phyloP scores from a whole-genome alignment of 2,113 vertebrate species.

The Caranx ignobilis region DNA sequence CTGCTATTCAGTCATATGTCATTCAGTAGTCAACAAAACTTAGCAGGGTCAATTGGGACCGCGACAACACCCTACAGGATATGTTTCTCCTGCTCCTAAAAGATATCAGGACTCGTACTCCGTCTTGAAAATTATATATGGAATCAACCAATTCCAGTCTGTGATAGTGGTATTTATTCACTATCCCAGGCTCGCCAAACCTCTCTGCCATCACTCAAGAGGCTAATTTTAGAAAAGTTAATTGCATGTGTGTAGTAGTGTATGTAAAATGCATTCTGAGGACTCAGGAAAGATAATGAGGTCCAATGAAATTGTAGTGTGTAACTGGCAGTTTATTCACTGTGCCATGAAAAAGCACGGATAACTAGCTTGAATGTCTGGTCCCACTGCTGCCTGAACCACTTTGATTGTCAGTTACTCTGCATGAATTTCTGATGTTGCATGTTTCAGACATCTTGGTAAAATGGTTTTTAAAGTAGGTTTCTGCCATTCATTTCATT shows the following conservation, averaged over 20 bases:
- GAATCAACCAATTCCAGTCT: not conserved
- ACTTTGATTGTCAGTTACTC: conserved; percentile 30
- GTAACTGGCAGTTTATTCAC: conserved; percentile 59
- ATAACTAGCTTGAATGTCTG: conserved; percentile 19
- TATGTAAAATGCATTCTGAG: conserved; percentile 54
- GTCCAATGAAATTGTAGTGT: conserved; percentile 38
- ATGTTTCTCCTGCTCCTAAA: not conserved
- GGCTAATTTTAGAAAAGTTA: conserved; percentile 63
- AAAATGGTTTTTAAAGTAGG: not conserved
- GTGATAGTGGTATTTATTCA: conserved; percentile 2
- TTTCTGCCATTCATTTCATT: not conserved
- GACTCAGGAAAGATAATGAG: conserved; percentile 54
- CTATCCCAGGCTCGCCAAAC: conserved; percentile 33
- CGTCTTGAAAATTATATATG: not conserved
- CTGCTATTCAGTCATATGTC: conserved; percentile 55
- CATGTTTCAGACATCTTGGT: not conserved
- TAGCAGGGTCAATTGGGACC: conserved; percentile 24
- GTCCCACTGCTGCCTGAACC: conserved; percentile 16
- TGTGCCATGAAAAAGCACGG: conserved; percentile 31
- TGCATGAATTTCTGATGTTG: conserved; percentile 13
- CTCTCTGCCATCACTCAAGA: conserved; percentile 29
- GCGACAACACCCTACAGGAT: conserved; percentile 22
- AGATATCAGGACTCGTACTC: conserved; percentile 19
- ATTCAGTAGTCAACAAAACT: conserved; percentile 55
- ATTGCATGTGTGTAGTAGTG: conserved; percentile 62